Evolutionary conservation across 2,113 vertebrate species (phyloP).

Genomic region (Megaleporinus macrocephalus): DNA sequence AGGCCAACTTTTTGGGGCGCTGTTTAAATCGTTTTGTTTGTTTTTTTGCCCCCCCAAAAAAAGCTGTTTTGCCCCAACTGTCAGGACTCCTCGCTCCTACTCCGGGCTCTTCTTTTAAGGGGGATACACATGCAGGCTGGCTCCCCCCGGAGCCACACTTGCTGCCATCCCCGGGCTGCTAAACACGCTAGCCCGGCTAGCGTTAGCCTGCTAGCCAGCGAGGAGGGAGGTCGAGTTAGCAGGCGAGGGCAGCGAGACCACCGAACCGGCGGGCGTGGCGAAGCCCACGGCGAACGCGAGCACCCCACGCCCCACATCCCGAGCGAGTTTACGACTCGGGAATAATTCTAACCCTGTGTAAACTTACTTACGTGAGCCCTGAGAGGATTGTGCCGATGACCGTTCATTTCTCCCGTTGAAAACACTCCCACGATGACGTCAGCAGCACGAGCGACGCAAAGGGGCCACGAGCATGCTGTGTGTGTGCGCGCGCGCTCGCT

Average conservation of each 20-base stretch:
- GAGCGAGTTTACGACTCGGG: not conserved
- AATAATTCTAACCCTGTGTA: constrained; percentile 18
- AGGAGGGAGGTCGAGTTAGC: constrained; percentile 38
- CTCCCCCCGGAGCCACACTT: not conserved
- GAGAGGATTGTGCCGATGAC: constrained; percentile 78
- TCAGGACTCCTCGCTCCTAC: too few relatives aligned
- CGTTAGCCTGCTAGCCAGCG: constrained; percentile 59
- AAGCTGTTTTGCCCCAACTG: not conserved
- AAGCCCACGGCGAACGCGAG: not conserved
- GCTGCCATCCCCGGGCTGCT: not conserved
- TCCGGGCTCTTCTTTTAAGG: not conserved
- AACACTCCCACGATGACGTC: constrained; percentile 82
- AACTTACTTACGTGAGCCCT: constrained; percentile 82
- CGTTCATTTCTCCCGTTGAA: constrained; percentile 77
- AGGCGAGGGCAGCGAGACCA: constrained; percentile 7
- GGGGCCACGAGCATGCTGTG: constrained; percentile 46
- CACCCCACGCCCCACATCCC: too few relatives aligned
- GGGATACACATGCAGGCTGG: not conserved
- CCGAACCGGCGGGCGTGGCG: not conserved
- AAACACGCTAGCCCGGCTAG: constrained; percentile 30
- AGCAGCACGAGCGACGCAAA: constrained; percentile 66
- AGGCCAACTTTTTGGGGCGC: not conserved
- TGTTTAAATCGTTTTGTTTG: not conserved
- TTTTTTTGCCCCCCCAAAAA: not conserved
- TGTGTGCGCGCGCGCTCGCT: too few relatives aligned